Percentiles rank a stretch among this genome's conserved stretches.
Evolutionary conservation across 2,888 invertebrate species (phyloP).

Genomic region (Seira musarum): DNA sequence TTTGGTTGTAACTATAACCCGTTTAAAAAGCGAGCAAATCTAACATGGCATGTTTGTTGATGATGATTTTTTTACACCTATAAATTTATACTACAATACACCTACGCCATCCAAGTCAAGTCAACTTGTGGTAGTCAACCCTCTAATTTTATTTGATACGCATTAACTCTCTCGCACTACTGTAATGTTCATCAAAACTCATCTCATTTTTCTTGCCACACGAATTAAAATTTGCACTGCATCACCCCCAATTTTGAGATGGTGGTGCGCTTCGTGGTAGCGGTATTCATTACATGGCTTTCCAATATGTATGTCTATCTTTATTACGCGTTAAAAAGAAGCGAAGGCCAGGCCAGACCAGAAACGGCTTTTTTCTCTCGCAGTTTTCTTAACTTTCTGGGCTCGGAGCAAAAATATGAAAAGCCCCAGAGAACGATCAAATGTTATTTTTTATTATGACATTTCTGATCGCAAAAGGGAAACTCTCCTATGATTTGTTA

Average conservation of each 20-base stretch:
- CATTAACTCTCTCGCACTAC: too few relatives aligned
- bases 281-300: constrained; percentile 3
- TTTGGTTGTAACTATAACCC: too few relatives aligned
- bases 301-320: constrained; percentile 2
- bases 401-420: constrained; percentile 28
- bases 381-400: constrained; percentile 6
- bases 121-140: too few relatives aligned
- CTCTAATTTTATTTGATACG: constrained; percentile 14
- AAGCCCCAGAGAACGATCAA: constrained; percentile 16
- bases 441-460: constrained; percentile 17
- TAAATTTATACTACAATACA: neutral
- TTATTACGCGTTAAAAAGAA: neutral
- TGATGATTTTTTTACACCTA: neutral
- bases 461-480: constrained; percentile 1
- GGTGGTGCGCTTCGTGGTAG: too few relatives aligned
- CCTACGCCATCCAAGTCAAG: constrained; percentile 5
- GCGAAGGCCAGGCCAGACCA: too few relatives aligned
- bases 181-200: constrained; percentile 12
- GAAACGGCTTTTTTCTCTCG: constrained; percentile 15
- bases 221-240: constrained; percentile 6
- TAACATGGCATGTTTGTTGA: neutral
- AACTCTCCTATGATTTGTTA: constrained; percentile 26
- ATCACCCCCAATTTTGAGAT: constrained; percentile 11
- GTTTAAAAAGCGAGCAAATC: neutral
- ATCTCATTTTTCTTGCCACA: neutral